Evolutionary conservation across 2,888 invertebrate genomes (phyloP).

Genomic region (Drosophila mulleri): DNA sequence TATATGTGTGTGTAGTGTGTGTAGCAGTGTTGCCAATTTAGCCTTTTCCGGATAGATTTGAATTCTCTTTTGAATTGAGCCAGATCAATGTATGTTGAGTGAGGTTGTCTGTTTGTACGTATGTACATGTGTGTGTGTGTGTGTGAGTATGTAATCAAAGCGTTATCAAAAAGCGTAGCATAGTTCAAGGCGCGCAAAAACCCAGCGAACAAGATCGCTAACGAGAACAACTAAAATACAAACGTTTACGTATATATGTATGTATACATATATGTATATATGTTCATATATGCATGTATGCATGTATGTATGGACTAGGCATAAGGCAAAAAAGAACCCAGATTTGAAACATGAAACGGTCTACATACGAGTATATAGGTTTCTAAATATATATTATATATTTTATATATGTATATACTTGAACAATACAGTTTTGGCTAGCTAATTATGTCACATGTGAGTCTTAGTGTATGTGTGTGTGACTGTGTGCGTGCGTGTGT

Average conservation of each 20-base stretch:
- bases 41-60: not conserved
- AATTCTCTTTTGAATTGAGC: slow-evolving; percentile 15
- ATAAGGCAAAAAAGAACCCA: slow-evolving; percentile 33
- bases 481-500: slow-evolving; percentile 25
- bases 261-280: slow-evolving; percentile 26
- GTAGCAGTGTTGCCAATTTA: not conserved
- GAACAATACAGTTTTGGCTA: slow-evolving; percentile 43
- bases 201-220: slow-evolving; percentile 39
- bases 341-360: slow-evolving; percentile 26
- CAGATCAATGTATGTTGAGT: slow-evolving; percentile 31
- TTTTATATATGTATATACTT: slow-evolving; percentile 16
- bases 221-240: slow-evolving; percentile 42
- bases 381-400: slow-evolving; percentile 10
- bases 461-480: not conserved
- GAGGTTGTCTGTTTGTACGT: slow-evolving; percentile 1
- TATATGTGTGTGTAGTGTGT: not conserved
- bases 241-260: slow-evolving; percentile 3
- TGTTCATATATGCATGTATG: not conserved
- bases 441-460: slow-evolving; percentile 42
- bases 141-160: slow-evolving; percentile 41
- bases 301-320: slow-evolving; percentile 19
- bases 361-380: slow-evolving; percentile 47
- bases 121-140: slow-evolving; percentile 1
- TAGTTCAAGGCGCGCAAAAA: slow-evolving; percentile 57
- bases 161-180: slow-evolving; percentile 66